These are phyloP conservation scores for Eupithecia pulchellata DNA, from an alignment of 2,888 invertebrate species.

Conservation along the genomic window DNA sequence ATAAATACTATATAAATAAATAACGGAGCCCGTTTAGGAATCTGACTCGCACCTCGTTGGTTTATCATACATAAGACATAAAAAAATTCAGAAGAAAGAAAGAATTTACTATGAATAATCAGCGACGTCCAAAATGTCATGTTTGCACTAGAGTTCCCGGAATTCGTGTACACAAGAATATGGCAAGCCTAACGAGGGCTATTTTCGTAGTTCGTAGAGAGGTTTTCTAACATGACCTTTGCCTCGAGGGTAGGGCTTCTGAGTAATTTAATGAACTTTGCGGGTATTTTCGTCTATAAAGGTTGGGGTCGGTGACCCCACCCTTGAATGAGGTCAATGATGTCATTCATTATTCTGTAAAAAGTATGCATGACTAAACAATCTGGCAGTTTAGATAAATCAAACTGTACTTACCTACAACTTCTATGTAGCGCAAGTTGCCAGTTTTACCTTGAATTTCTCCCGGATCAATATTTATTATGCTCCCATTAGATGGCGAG, in stretches of 20 bases:
- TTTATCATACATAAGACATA: too few species aligned
- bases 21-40: too few species aligned
- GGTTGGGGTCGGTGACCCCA: neutral
- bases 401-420: too few species aligned
- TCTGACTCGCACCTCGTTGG: too few species aligned
- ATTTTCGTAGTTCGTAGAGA: conserved; percentile 6
- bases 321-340: too few species aligned
- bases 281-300: neutral
- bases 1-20: too few species aligned
- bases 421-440: too few species aligned
- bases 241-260: neutral
- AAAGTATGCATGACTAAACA: neutral
- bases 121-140: conserved; percentile 2
- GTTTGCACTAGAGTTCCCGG: neutral
- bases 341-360: neutral
- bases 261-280: conserved; percentile 8
- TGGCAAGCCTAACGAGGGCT: neutral
- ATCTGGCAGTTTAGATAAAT: too few species aligned
- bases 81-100: neutral
- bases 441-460: too few species aligned
- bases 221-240: neutral
- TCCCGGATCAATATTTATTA: too few species aligned
- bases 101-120: neutral
- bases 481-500: too few species aligned
- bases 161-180: conserved; percentile 8